Evolutionary conservation across 2,797 vertebrate genomes (phyloP), one percentile per base, ranked within the genome.

Genomic region (Lacerta agilis): DNA sequence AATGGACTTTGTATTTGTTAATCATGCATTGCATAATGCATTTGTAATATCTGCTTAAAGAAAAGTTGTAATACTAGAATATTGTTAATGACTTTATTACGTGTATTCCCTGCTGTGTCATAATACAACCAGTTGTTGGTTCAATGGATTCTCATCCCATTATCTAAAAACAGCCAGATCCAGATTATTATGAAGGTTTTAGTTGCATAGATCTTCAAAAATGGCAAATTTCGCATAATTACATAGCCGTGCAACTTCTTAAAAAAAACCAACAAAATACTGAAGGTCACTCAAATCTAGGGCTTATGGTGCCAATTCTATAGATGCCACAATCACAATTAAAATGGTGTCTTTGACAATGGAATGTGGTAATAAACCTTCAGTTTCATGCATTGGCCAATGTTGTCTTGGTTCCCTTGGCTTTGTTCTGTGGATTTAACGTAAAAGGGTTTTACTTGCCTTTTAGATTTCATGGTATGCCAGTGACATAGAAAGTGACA

Each of bases 401-500:
- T 55, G 76, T 79, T 85, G 82, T 85, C 67, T 83, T 79, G 76
- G 77, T 58, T 87, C 58, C 33, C 71, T 90, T 55, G 58, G 55
- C 25, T 87, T 86, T 79, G 38, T 73, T 49, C 49, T 33, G 10
- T 45, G 27, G 11, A 20, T 36, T 84, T 75, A 38, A 61, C 0
- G 17, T 33, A 79, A 82, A 72, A 33, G 72, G 75, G 23, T 45
- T 82, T 87, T 69, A 36, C 64, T 36, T 88, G 82, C 36, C 27
- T 45, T 73, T 79, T 55, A 83, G 38, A 72, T 87, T 83, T 88
- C 64, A 83, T 78, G 25, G 25, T 41, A 87, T 83, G 72, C 18
- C 25, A 13, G 25, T 55, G 49, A 55, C 49, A 55, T 55, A 55
- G 13, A 55, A 55, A 55, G 49, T 55, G 13, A 55, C 13, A 49